Conservation (phyloP, 2,888 invertebrate species). For the Diadegma fenestrale region DNA sequence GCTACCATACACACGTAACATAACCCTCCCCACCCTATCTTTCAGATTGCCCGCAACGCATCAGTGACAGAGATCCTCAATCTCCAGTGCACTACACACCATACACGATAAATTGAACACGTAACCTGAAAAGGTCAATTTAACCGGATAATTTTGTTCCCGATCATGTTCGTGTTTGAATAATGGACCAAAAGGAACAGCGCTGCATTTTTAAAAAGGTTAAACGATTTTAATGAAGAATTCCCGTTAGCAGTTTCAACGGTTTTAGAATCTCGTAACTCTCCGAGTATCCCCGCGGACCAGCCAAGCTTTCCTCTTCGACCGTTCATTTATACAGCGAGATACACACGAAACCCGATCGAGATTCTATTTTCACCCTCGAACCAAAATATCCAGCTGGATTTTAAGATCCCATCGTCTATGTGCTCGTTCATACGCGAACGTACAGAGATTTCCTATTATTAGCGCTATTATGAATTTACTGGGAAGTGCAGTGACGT, state of each 20-base stretch:
- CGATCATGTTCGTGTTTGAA: constrained; percentile 1
- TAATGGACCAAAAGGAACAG: background rate
- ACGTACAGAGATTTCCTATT: background rate
- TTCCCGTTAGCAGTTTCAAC: background rate
- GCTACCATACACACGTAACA: constrained; percentile 40
- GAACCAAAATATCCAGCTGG: constrained; percentile 11
- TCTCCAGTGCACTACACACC: constrained; percentile 9
- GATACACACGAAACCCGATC: background rate
- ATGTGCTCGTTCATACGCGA: background rate
- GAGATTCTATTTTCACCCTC: constrained; percentile 8
- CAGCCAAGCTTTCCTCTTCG: background rate
- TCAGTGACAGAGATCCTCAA: constrained; percentile 30
- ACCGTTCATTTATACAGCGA: background rate
- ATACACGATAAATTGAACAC: background rate
- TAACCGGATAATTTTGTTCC: constrained; percentile 18
- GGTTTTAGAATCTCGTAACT: too few relatives aligned
- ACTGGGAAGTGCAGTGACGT: background rate
- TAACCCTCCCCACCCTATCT: constrained; percentile 26
- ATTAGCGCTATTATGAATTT: background rate
- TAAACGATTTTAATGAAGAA: background rate
- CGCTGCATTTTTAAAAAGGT: background rate
- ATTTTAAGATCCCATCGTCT: constrained; percentile 8
- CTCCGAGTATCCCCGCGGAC: background rate
- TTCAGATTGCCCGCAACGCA: constrained; percentile 46
- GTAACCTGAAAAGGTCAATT: constrained; percentile 23